Evolutionary conservation across 2,888 invertebrate species (phyloP).

Genomic region (Dolomedes plantarius): DNA sequence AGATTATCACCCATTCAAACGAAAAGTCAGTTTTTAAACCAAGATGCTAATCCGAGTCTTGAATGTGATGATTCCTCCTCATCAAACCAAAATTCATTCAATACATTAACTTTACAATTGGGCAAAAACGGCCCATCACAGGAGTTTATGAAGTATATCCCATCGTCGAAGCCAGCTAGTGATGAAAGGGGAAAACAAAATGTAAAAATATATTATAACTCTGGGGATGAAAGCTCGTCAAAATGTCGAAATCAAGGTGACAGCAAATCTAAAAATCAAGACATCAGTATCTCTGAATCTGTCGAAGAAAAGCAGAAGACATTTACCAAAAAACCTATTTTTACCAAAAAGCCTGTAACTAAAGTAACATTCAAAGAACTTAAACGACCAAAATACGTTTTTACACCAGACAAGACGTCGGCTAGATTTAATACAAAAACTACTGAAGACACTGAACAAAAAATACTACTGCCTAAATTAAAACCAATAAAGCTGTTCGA

Average conservation of each 20-base stretch:
- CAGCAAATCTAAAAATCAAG: neutral
- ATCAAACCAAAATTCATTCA: neutral
- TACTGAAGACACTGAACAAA: neutral
- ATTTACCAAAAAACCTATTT: neutral
- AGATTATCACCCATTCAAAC: neutral
- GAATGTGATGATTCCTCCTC: constrained; percentile 3
- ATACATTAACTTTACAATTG: neutral
- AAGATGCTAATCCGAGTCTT: neutral
- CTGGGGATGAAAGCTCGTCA: neutral
- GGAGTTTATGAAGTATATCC: neutral
- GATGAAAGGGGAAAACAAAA: neutral
- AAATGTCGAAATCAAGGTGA: neutral
- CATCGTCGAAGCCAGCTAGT: neutral
- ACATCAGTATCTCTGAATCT: neutral
- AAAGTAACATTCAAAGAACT: neutral
- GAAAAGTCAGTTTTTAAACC: neutral
- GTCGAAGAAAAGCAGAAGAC: neutral
- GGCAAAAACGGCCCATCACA: constrained; percentile 14
- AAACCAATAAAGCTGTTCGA: constrained; percentile 3
- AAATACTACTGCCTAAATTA: neutral
- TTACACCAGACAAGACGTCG: neutral
- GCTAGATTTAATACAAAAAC: neutral
- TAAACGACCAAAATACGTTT: neutral
- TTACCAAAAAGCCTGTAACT: neutral
- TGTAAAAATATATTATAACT: neutral